Base-by-base conservation (phyloP, 2,888 invertebrate species). In the Fabriciana adippe region DNA sequence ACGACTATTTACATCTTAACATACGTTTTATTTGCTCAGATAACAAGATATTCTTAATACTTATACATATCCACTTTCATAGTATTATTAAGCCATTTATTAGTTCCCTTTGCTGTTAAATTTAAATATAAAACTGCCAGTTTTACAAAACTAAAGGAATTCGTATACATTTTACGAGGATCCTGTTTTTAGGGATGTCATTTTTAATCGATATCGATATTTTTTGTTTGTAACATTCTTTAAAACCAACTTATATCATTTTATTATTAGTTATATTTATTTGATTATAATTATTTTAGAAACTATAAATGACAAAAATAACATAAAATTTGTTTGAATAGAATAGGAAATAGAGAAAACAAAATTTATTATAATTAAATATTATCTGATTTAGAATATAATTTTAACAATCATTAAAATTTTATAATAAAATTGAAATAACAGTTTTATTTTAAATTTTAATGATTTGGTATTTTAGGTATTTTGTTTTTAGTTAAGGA, bases 61-160 rank as follows among this genome's bases (percentile, higher is more conserved):
- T 6, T 35, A 59, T 47, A 48, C 47, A 59, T 48, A 48, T 26
- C 48, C 26, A 14, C 26, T 26, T 35, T 41, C 15, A 1, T 26
- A 15, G 8, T 16, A 61, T 51, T 51, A 61, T 61, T 50, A 61
- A 61, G 61, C 16, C 61, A 51, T 61, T 61, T 51, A 60, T 35
- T n/a, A 15, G 50, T 50, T 61, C 35, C 51, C 51, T 61, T 61
- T 35, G 31, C 50, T 51, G 51, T 50, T 61, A 51, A 61, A 51
- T 18, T 61, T 61, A 41, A 35, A 48, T 35, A 50, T 61, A 16
- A 61, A 61, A 61, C 35, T 61, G 61, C 51, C 61, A 51, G 61
- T 41, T 51, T 61, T 35, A 41, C 35, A 14, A 51, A 51, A 61
- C 35, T 18, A 41, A 60, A 61, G 18, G 61, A 61, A 50, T 61